Evolutionary conservation across 30 jellyfish, hydroid and myxozoan genomes (phyloP), one percentile per base, ranked within the genome.

Genomic region (Clytia hemisphaerica): DNA sequence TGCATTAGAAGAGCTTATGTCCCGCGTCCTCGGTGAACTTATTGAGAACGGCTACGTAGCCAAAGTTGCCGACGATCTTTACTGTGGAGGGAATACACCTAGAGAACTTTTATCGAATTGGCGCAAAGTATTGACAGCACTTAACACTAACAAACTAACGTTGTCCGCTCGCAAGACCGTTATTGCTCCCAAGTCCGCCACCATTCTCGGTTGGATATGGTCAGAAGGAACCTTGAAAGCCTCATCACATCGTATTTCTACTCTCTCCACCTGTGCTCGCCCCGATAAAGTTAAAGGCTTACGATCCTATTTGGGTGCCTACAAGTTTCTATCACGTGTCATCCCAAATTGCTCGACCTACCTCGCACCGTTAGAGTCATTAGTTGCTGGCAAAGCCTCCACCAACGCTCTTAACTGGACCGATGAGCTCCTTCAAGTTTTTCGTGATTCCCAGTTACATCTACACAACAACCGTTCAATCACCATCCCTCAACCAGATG

Each of bases 131-230:
- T 68, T 73, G 24, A 42, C 46, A 19, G 71, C 72, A 24, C 57
- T 73, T 4, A 51, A 61, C 25, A 16, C 16, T 4, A 22, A 45
- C 19, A 36, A 58, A 55, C 78, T 73, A 22, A 29, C 44, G 15
- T 72, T 73, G 16, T 73, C 72, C 64, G 57, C 86, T 45, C 10
- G 18, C 72, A 73, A 73, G 58, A 73, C 86, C 30, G 78, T 59
- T 31, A 42, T 73, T 5, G 67, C 71, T 27, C 82, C 86, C 14
- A 35, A 44, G 18, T 40, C 70, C 16, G 60, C 86, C 30, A 73
- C 71, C 16, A 73, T 73, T 26, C 86, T 73, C 40, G 86, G 86
- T 2, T 73, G 86, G 86, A 58, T 38, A 6, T 73, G 82, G 86
- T n/a, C 45, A 15, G 71, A 36, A 2, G 86, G 72, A 3, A 61